These are phyloP conservation scores for Xenentodon cancila DNA, from an alignment of 2,797 vertebrate genomes.

Conservation along the genomic window DNA sequence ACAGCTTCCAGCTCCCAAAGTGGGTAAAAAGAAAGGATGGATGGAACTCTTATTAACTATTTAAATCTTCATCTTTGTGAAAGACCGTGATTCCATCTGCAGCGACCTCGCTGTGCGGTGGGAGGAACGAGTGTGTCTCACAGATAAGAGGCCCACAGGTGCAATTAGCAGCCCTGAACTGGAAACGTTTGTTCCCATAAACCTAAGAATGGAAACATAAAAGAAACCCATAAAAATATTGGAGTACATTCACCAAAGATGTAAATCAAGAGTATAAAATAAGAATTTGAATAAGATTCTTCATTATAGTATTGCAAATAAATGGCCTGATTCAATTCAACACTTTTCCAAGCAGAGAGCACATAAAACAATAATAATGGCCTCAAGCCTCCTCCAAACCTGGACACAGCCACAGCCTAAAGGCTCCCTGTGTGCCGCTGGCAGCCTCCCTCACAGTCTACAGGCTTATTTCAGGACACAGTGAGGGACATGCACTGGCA, in stretches of 20 bases:
- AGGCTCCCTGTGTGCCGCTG: conserved; percentile 1
- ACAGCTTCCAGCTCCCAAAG: neutral
- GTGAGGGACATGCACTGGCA: neutral
- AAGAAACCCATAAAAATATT: neutral
- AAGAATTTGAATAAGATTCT: neutral
- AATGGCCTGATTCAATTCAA: neutral
- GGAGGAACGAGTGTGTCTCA: conserved; percentile 26
- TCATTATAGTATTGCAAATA: neutral
- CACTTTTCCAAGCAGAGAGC: neutral
- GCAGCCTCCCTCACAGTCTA: neutral
- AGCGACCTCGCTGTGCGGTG: conserved; percentile 19
- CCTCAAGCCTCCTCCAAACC: conserved; percentile 1
- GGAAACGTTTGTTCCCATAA: conserved; percentile 38
- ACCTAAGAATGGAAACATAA: conserved; percentile 16
- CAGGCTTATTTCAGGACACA: conserved; percentile 28
- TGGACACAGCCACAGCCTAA: conserved; percentile 3
- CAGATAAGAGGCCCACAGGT: conserved; percentile 40
- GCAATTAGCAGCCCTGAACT: conserved; percentile 39
- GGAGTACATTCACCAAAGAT: neutral
- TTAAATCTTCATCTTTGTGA: conserved; percentile 25
- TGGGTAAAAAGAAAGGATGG: neutral
- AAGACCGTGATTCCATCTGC: conserved; percentile 33
- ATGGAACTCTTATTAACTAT: neutral
- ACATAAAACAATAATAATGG: conserved; percentile 2
- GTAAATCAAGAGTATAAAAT: neutral